Percentiles rank a stretch among this genome's conserved stretches.
phyloP scores from a whole-genome alignment of 2,888 invertebrate species.

The Oligia latruncula region DNA sequence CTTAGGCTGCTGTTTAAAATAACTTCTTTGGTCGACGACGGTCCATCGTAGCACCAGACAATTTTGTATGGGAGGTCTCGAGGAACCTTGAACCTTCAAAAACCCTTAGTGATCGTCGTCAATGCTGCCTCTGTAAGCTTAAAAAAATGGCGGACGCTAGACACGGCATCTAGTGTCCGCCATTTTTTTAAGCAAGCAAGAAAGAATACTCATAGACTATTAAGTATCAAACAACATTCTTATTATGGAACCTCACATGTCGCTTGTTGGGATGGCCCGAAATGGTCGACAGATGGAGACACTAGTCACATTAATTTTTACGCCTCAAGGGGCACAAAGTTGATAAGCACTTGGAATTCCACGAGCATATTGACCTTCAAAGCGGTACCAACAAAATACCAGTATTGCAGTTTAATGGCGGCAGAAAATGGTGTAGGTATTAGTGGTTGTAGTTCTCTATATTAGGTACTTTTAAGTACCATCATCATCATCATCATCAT shows the following conservation, averaged over 20 bases:
- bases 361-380: not conserved
- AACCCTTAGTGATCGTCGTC: not conserved
- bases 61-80: too few species aligned
- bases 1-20: too few species aligned
- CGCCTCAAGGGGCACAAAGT: not conserved
- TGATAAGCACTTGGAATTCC: not conserved
- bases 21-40: not conserved
- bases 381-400: not conserved
- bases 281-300: conserved; percentile 43
- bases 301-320: not conserved
- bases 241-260: not conserved
- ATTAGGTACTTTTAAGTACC: not conserved
- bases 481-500: too few species aligned
- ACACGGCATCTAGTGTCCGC: not conserved
- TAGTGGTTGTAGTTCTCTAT: not conserved
- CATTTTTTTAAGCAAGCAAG: not conserved
- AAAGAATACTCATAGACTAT: not conserved
- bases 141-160: too few species aligned
- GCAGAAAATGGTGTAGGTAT: not conserved
- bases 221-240: conserved; percentile 3
- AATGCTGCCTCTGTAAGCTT: too few species aligned
- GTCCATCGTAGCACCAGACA: too few species aligned
- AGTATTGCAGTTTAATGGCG: too few species aligned
- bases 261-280: not conserved
- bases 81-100: not conserved